phyloP scores from a whole-genome alignment of 2,113 vertebrate genomes.

The Amblyornis subalaris region DNA sequence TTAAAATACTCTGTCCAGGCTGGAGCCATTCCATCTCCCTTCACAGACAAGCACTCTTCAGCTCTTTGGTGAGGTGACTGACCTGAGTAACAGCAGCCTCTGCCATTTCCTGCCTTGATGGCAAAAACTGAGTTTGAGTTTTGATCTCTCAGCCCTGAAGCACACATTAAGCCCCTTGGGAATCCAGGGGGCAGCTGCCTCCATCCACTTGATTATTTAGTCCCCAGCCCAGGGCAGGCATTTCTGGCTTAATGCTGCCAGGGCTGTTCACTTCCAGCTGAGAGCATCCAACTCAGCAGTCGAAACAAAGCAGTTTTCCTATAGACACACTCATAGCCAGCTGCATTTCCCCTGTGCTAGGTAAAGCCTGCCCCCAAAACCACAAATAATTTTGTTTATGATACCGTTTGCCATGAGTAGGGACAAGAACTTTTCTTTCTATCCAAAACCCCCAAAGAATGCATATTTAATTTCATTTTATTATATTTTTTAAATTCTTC shows the following conservation, averaged over 20 bases:
- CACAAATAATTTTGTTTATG: background rate
- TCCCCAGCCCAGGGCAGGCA: background rate
- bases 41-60: background rate
- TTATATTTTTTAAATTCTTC: background rate
- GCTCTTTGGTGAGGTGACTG: background rate
- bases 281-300: background rate
- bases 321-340: background rate
- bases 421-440: background rate
- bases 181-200: background rate
- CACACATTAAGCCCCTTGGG: background rate
- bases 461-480: background rate
- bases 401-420: background rate
- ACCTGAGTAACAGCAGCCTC: background rate
- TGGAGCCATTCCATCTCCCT: background rate
- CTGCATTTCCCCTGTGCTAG: background rate
- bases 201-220: background rate
- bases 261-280: background rate
- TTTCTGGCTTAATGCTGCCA: background rate
- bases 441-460: background rate
- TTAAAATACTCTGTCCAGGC: background rate
- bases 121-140: background rate
- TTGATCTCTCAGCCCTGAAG: background rate
- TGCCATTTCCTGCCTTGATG: background rate
- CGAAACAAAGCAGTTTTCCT: background rate
- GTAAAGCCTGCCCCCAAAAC: background rate